phyloP scores from a whole-genome alignment of 2,888 invertebrate species.

The Dione juno region DNA sequence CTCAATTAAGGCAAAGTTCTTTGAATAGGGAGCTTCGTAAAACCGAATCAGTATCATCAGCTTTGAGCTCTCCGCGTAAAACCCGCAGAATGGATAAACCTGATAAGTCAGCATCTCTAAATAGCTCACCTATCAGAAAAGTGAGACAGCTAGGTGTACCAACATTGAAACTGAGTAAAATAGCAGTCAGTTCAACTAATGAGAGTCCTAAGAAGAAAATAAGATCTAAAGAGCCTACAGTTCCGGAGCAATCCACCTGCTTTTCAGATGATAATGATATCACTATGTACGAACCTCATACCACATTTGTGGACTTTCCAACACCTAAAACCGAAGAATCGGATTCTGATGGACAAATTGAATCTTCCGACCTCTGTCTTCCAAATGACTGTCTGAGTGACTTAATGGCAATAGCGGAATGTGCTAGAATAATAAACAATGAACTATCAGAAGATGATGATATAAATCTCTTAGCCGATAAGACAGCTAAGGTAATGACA shows the following conservation, averaged over 20 bases:
- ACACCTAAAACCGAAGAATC: slow-evolving; percentile 72
- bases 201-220: slow-evolving; percentile 73
- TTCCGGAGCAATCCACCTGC: slow-evolving; percentile 62
- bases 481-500: slow-evolving; percentile 76
- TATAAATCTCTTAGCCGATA: slow-evolving; percentile 72
- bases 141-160: slow-evolving; percentile 73
- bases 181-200: slow-evolving; percentile 66
- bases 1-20: slow-evolving; percentile 73
- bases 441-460: slow-evolving; percentile 69
- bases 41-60: slow-evolving; percentile 66
- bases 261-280: slow-evolving; percentile 71
- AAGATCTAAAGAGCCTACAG: slow-evolving; percentile 61
- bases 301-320: slow-evolving; percentile 71
- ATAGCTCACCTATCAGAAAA: slow-evolving; percentile 78
- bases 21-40: slow-evolving; percentile 71
- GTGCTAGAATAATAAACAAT: slow-evolving; percentile 62
- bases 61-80: slow-evolving; percentile 75
- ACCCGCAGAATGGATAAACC: slow-evolving; percentile 76
- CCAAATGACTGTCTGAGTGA: slow-evolving; percentile 77
- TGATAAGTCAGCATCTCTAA: slow-evolving; percentile 74
- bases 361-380: slow-evolving; percentile 73
- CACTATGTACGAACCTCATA: slow-evolving; percentile 79
- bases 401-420: slow-evolving; percentile 74
- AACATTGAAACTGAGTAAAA: slow-evolving; percentile 61
- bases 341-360: slow-evolving; percentile 72